Evolutionary conservation across 2,113 vertebrate genomes (phyloP).

Genomic region (Percina caprodes): DNA sequence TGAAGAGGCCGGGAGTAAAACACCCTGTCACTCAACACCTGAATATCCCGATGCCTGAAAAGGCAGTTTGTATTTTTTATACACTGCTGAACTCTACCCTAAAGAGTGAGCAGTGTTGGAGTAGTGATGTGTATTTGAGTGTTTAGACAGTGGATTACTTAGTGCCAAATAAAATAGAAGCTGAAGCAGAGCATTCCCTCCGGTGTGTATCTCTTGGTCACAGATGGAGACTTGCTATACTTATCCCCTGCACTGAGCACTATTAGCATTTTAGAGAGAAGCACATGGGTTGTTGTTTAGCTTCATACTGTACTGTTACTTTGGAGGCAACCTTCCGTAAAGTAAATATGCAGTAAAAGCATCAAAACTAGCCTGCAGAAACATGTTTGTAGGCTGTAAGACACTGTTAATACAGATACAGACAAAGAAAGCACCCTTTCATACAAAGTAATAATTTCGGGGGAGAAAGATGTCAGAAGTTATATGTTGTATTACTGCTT

Average conservation of each 20-base stretch:
- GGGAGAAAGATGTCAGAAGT: neutral
- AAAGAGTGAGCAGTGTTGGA: slow-evolving; percentile 43
- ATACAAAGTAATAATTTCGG: neutral
- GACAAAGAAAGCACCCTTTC: neutral
- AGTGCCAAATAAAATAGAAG: slow-evolving; percentile 40
- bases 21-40: slow-evolving; percentile 54
- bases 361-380: slow-evolving; percentile 9
- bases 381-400: neutral
- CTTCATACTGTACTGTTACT: slow-evolving; percentile 1
- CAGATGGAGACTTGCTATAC: slow-evolving; percentile 14
- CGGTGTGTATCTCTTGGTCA: slow-evolving; percentile 34
- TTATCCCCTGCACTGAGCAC: slow-evolving; percentile 28
- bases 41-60: slow-evolving; percentile 57
- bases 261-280: slow-evolving; percentile 29
- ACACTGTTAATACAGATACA: neutral
- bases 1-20: slow-evolving; percentile 46
- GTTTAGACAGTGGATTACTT: slow-evolving; percentile 62
- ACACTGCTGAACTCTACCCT: slow-evolving; percentile 45
- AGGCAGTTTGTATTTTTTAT: slow-evolving; percentile 40
- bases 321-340: neutral
- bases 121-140: slow-evolving; percentile 45
- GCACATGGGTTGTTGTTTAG: slow-evolving; percentile 9
- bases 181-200: slow-evolving; percentile 28
- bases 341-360: slow-evolving; percentile 4
- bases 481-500: neutral